Base-by-base conservation (phyloP, 2,888 invertebrate genomes). In the Melinaea marsaeus region DNA sequence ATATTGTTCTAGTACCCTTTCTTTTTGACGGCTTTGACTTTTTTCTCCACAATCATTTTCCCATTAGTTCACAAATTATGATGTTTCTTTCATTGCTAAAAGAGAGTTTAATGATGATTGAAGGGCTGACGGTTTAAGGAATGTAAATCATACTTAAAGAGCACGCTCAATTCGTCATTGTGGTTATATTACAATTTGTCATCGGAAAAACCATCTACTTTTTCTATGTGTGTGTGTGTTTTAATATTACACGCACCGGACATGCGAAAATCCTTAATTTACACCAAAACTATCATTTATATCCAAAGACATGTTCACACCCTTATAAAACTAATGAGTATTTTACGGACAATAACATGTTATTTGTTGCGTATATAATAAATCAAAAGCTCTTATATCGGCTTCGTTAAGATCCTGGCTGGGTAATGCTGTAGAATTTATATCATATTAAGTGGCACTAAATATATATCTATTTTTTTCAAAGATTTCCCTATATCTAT, bases 71-170 rank as follows among this genome's bases (percentile, higher is more conserved):
- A 61, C 56, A 63, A 65, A 65, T 67, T 63, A 65, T 65, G 47
- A 61, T 67, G 57, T 64, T 65, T 67, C 67, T 65, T 65, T 65
- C 62, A 59, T 62, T 64, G 60, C 67, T 62, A 61, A 64, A 67
- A 62, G 60, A 60, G 60, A 58, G 46, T 64, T 67, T 67, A 63
- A 67, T 67, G 62, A 63, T 67, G 67, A 67, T 62, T 62, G 60
- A 64, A 34, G 60, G 57, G 54, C 62, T 55, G 32, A 51, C 22
- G 32, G 4, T 51, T 51, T 42, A 3, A 42, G 42, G 32, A 51
- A 51, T 51, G 32, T 11, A 51, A 51, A 32, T 32, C 32, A 51
- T 32, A 51, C 32, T 51, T 32, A 51, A 51, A 51, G 7, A 32
- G 7, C 22, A 32, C 11, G 32, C 22, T 22, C 4, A 51, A 9